Conservation (phyloP, 1,140 invertebrate species). For the Drosophila guanche region DNA sequence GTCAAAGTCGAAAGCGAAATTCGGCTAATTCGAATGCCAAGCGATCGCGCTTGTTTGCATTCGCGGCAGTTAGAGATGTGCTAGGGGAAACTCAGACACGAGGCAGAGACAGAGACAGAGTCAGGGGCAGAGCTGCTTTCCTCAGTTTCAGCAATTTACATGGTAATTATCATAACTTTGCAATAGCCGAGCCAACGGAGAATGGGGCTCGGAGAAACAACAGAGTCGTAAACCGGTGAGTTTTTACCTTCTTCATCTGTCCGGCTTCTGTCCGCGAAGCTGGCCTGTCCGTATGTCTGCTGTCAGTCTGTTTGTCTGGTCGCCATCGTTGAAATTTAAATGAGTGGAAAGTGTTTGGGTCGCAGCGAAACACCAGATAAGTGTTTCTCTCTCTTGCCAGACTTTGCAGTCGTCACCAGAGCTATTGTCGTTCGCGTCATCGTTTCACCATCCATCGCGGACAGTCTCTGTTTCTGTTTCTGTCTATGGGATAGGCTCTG, state of each 20-base stretch:
- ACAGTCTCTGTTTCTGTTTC: background rate
- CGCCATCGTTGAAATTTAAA: slow-evolving; percentile 73
- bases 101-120: no score
- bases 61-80: slow-evolving; percentile 5
- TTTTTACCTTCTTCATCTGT: slow-evolving; percentile 36
- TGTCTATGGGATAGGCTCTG: slow-evolving; percentile 20
- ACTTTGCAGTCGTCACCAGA: slow-evolving; percentile 4
- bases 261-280: slow-evolving; percentile 12
- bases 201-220: slow-evolving; percentile 23
- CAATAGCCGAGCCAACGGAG: slow-evolving; percentile 33
- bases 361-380: slow-evolving; percentile 18
- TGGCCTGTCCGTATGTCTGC: background rate
- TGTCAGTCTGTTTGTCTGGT: slow-evolving; percentile 3
- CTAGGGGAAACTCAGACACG: slow-evolving; percentile 5
- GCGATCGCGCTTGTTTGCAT: slow-evolving; percentile 25
- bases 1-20: slow-evolving; percentile 47
- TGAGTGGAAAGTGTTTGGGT: slow-evolving; percentile 77
- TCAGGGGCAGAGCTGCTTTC: slow-evolving; percentile 46
- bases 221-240: slow-evolving; percentile 44
- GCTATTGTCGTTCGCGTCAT: slow-evolving; percentile 8
- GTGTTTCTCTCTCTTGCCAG: slow-evolving; percentile 27
- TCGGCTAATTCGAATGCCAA: slow-evolving; percentile 48
- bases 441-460: slow-evolving; percentile 30
- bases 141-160: slow-evolving; percentile 61
- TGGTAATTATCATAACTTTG: slow-evolving; percentile 76